phyloP scores from a whole-genome alignment of 1,140 invertebrate species.

The Euwallacea fornicatus region DNA sequence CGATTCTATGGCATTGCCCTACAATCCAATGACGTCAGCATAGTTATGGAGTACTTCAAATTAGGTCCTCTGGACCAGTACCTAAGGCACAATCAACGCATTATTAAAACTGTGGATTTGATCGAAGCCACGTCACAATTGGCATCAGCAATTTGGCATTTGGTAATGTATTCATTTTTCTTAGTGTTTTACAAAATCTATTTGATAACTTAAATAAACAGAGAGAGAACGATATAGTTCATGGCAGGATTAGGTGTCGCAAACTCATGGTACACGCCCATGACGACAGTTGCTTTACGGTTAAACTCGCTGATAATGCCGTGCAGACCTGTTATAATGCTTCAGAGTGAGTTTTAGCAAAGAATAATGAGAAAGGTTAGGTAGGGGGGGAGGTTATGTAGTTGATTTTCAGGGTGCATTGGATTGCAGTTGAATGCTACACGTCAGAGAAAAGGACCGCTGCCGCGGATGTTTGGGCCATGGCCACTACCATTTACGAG shows the following conservation, averaged over 20 bases:
- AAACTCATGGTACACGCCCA: conserved; percentile 75
- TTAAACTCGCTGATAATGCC: conserved; percentile 81
- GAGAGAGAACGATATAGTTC: conserved; percentile 76
- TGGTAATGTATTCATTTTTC: conserved; percentile 57
- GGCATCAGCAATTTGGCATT: conserved; percentile 78
- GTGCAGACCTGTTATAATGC: conserved; percentile 58
- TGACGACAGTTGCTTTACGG: conserved; percentile 66
- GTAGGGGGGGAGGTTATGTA: background rate
- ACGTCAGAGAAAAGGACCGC: conserved; percentile 58
- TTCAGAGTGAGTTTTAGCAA: conserved; percentile 63
- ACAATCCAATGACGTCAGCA: conserved; percentile 64
- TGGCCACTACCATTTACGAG: conserved; percentile 89
- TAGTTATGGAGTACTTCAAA: conserved; percentile 79
- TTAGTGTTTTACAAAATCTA: background rate
- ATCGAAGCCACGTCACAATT: conserved; percentile 76
- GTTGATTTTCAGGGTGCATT: conserved; percentile 69
- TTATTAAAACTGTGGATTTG: conserved; percentile 69
- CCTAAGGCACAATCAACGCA: conserved; percentile 59
- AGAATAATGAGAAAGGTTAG: background rate
- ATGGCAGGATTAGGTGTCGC: conserved; percentile 84
- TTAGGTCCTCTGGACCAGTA: conserved; percentile 78
- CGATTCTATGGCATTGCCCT: conserved; percentile 76
- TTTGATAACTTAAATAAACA: conserved; percentile 44
- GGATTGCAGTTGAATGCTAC: conserved; percentile 82
- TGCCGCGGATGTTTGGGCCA: conserved; percentile 82